Evolutionary conservation across 2,797 vertebrate species (phyloP), one percentile per base, ranked within the genome.

Genomic region (Pteronotus mesoamericanus): DNA sequence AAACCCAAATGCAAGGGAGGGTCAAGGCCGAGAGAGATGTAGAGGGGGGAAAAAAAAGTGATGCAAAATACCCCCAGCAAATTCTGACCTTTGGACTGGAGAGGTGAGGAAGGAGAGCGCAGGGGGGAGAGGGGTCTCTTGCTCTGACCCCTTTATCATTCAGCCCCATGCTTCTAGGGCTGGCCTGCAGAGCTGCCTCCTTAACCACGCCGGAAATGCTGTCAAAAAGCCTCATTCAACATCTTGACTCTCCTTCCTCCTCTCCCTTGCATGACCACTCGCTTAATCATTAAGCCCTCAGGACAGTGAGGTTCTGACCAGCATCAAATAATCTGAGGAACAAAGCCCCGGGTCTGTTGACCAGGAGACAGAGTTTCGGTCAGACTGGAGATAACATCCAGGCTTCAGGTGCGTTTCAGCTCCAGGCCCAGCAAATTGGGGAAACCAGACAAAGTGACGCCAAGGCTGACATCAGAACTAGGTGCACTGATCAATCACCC

Each of bases 161-260:
- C 14, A 32, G 42, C 14, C 5, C 16, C 32, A 0, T 0, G 42
- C 7, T 78, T 37, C 71, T 2, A 10, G 64, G 46, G 11, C 18
- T 34, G 22, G 26, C 3, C 12, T 37, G 34, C 16, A 39, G 12
- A 15, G 16, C 48, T 14, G 6, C n/a, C 53, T 53, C 55, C 34
- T 55, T 57, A 24, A 29, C 9, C 7, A 10, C 26, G 10, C 46
- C 79, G 57, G 34, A 51, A 69, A 59, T 8, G 4, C 14, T 59
- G 3, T 9, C 15, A n/a, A n/a, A n/a, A n/a, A n/a, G 34, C 22
- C 48, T 55, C n/a, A 15, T 37, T 32, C n/a, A 37, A 21, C 21
- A 78, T 48, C n/a, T 34, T 12, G 21, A 26, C 22, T 78, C 75
- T 26, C 2, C 12, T 24, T 9, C 22, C n/a, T 9, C 22, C 22